phyloP scores from a whole-genome alignment of 2,113 vertebrate genomes.

The Panurus biarmicus region DNA sequence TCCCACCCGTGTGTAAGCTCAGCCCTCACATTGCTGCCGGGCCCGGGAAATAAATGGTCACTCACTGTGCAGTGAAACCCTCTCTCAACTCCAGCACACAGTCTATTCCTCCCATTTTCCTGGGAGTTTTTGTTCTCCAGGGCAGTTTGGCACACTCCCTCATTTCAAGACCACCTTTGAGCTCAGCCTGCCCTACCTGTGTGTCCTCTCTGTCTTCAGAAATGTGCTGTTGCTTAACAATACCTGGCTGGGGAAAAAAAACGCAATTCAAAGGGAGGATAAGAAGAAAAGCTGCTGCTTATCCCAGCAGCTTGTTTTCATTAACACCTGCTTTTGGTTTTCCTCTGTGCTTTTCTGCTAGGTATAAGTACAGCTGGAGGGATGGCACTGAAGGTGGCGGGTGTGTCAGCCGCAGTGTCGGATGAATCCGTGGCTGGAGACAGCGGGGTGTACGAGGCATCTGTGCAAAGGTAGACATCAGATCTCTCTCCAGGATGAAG shows the following conservation, averaged over 20 bases:
- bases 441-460: slow-evolving; percentile 91
- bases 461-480: slow-evolving; percentile 79
- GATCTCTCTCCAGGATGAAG: neutral
- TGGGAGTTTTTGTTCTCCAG: neutral
- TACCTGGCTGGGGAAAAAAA: neutral
- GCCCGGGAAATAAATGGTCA: neutral
- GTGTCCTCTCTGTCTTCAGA: neutral
- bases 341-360: slow-evolving; percentile 8
- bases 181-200: neutral
- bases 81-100: neutral
- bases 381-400: slow-evolving; percentile 74
- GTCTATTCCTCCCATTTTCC: neutral
- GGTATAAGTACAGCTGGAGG: slow-evolving; percentile 65
- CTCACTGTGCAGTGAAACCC: neutral
- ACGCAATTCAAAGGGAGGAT: neutral
- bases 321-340: neutral
- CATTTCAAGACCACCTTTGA: neutral
- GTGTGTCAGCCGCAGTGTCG: slow-evolving; percentile 91
- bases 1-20: rapidly evolving
- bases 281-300: neutral
- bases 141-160: neutral
- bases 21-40: neutral
- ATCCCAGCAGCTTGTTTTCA: neutral
- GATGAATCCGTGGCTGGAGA: slow-evolving; percentile 96
- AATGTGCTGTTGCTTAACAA: neutral